A percentile compares a stretch with the other conserved stretches of the same genome.
Evolutionary conservation across 2,888 invertebrate genomes (phyloP).

Genomic region (Acanthopleura granulata): DNA sequence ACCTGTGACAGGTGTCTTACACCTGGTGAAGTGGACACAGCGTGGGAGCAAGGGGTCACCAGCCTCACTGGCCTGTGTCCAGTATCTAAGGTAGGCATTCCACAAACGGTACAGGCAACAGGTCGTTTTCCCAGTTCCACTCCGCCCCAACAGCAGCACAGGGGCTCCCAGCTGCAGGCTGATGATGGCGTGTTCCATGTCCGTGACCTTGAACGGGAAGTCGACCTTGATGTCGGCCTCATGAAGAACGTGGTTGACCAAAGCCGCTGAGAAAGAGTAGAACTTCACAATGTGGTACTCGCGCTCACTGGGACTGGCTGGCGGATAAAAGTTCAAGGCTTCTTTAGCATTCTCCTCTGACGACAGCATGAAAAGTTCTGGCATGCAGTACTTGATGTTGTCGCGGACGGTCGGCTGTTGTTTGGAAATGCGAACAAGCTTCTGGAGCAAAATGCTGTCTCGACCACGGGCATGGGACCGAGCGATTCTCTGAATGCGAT

Average conservation of each 20-base stretch:
- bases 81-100: slow-evolving; percentile 53
- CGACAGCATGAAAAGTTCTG: slow-evolving; percentile 22
- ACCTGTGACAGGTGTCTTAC: no score
- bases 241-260: slow-evolving; percentile 51
- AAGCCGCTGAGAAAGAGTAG: slow-evolving; percentile 53
- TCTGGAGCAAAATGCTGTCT: slow-evolving; percentile 40
- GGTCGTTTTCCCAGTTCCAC: slow-evolving; percentile 65
- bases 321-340: slow-evolving; percentile 41
- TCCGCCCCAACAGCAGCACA: slow-evolving; percentile 59
- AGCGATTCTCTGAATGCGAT: slow-evolving; percentile 40
- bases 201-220: slow-evolving; percentile 62
- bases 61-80: slow-evolving; percentile 46
- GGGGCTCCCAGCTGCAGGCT: slow-evolving; percentile 46
- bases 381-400: slow-evolving; percentile 30
- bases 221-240: slow-evolving; percentile 51
- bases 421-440: background rate
- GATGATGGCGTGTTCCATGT: slow-evolving; percentile 60
- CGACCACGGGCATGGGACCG: slow-evolving; percentile 53
- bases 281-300: slow-evolving; percentile 64
- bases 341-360: background rate
- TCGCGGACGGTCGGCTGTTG: background rate
- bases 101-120: slow-evolving; percentile 62
- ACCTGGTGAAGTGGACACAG: background rate
- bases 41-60: slow-evolving; percentile 43
- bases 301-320: slow-evolving; percentile 52